Evolutionary conservation across 2,113 vertebrate genomes (phyloP).

Genomic region (Indri indri): DNA sequence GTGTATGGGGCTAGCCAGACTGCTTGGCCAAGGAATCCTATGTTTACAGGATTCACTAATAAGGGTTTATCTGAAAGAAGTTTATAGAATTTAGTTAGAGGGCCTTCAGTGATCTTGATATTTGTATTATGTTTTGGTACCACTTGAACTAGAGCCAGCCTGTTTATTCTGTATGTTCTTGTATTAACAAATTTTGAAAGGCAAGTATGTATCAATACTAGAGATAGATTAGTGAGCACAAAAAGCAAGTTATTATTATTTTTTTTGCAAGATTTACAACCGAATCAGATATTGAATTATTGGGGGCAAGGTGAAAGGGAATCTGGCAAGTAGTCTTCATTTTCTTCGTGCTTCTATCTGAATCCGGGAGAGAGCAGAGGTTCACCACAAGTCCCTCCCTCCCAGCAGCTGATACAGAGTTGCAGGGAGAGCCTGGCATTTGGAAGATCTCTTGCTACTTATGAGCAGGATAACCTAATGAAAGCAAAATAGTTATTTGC

Average conservation of each 20-base stretch:
- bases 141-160: neutral
- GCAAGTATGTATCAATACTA: neutral
- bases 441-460: neutral
- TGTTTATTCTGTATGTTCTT: neutral
- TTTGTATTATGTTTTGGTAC: neutral
- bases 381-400: neutral
- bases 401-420: neutral
- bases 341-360: neutral
- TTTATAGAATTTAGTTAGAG: neutral
- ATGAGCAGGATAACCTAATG: neutral
- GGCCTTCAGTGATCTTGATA: neutral
- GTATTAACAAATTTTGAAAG: neutral
- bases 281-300: neutral
- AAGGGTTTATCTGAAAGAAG: too few relatives aligned
- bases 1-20: accelerated
- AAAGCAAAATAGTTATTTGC: neutral
- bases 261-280: neutral
- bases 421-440: neutral
- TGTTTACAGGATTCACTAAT: neutral
- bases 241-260: neutral
- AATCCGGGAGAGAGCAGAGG: neutral
- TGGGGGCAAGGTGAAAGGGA: neutral
- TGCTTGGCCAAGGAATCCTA: neutral
- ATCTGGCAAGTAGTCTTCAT: neutral
- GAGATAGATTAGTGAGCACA: neutral